Conservation (phyloP, 1,140 invertebrate genomes). For the Danaus melanippus region DNA sequence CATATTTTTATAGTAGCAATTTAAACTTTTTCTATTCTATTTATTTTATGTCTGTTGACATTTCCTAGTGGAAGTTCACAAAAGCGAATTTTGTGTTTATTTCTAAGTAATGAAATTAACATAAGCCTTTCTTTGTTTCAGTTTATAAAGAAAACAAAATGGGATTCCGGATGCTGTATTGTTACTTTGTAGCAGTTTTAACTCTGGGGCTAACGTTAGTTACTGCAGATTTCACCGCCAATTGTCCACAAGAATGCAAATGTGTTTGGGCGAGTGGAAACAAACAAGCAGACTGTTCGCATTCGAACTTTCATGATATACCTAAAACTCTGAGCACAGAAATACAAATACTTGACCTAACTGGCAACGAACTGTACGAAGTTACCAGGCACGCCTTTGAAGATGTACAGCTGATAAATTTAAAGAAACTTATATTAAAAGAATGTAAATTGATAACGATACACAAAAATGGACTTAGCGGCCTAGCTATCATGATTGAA, state of each 20-base stretch:
- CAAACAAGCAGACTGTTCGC: slow-evolving; percentile 85
- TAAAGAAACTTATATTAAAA: slow-evolving; percentile 84
- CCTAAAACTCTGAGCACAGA: slow-evolving; percentile 80
- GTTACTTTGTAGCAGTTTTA: slow-evolving; percentile 25
- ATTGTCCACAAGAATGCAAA: slow-evolving; percentile 75
- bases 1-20: too few species aligned
- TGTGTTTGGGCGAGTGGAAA: slow-evolving; percentile 87
- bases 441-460: slow-evolving; percentile 81
- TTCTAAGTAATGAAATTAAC: neutral
- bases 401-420: slow-evolving; percentile 79
- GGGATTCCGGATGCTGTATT: slow-evolving; percentile 29
- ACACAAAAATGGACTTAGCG: slow-evolving; percentile 81
- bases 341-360: slow-evolving; percentile 84
- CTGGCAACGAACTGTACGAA: slow-evolving; percentile 78
- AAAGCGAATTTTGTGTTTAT: too few species aligned
- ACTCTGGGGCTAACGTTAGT: slow-evolving; percentile 30
- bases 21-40: too few species aligned
- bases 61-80: too few species aligned
- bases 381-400: slow-evolving; percentile 79
- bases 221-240: slow-evolving; percentile 56
- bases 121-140: slow-evolving; percentile 43
- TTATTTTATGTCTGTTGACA: too few species aligned
- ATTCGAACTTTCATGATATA: slow-evolving; percentile 76
- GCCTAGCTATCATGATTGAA: slow-evolving; percentile 85
- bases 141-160: slow-evolving; percentile 38